Percentiles rank a stretch among this genome's conserved stretches.
phyloP scores from a whole-genome alignment of 1,140 invertebrate genomes.

The Elysia chlorotica region DNA sequence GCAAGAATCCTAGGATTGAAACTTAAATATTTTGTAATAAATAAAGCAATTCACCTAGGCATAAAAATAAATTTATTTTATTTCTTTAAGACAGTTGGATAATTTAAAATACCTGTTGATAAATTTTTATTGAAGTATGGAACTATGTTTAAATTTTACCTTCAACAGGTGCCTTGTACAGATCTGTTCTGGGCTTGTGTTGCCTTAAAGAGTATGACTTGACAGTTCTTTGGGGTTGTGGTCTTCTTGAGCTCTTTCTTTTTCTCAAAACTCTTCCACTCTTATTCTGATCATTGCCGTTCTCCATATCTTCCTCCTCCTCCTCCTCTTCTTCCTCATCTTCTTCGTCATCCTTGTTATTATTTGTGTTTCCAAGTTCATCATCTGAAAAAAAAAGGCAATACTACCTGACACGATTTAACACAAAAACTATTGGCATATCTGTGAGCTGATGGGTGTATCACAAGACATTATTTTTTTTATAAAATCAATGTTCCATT shows the following conservation, averaged over 20 bases:
- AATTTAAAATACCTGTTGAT: too few relatives aligned
- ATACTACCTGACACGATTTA: too few relatives aligned
- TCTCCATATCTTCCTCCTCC: conserved; percentile 30
- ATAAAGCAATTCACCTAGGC: too few relatives aligned
- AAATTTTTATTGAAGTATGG: too few relatives aligned
- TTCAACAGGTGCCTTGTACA: conserved; percentile 46
- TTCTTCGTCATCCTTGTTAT: conserved; percentile 22
- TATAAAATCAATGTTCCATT: too few relatives aligned
- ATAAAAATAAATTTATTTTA: too few relatives aligned
- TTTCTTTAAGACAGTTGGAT: too few relatives aligned
- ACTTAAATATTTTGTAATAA: too few relatives aligned
- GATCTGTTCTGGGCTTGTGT: conserved; percentile 56
- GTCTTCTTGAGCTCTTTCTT: conserved; percentile 43
- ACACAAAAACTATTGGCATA: too few relatives aligned
- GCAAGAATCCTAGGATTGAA: too few relatives aligned
- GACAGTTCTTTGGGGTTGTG: conserved; percentile 11
- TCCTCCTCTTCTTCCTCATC: conserved; percentile 26
- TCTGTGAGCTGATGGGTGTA: too few relatives aligned
- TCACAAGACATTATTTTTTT: neutral
- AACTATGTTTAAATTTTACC: too few relatives aligned
- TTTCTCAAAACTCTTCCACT: conserved; percentile 49
- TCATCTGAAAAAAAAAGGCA: conserved; percentile 18
- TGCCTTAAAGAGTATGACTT: conserved; percentile 55
- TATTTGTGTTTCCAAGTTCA: conserved; percentile 28
- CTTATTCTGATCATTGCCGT: conserved; percentile 43